Evolutionary conservation across 2,797 vertebrate genomes (phyloP).

Genomic region (Acrocephalus scirpaceus): DNA sequence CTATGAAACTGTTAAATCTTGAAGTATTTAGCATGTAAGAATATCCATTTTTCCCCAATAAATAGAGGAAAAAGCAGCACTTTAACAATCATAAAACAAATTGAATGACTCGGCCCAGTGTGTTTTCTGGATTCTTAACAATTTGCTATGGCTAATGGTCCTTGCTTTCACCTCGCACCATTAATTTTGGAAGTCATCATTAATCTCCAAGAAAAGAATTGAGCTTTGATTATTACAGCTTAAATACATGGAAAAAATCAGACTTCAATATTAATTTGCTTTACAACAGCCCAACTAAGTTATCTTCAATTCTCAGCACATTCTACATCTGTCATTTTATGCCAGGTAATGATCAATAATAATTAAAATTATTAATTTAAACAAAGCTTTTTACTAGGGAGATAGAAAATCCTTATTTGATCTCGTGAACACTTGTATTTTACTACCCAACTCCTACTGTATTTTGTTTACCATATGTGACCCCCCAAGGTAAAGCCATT

Average conservation of each 20-base stretch:
- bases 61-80: neutral
- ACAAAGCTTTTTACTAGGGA: neutral
- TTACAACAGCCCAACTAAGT: conserved; percentile 26
- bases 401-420: neutral
- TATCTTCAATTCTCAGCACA: neutral
- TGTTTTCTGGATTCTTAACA: conserved; percentile 48
- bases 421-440: neutral
- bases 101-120: neutral
- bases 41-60: neutral
- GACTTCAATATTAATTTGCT: conserved; percentile 62
- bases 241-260: conserved; percentile 65
- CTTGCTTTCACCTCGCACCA: conserved; percentile 44
- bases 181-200: conserved; percentile 62
- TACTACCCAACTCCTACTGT: neutral
- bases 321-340: neutral
- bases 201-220: conserved; percentile 57
- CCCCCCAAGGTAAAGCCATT: conserved; percentile 23
- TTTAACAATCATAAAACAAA: conserved; percentile 27
- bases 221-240: conserved; percentile 55
- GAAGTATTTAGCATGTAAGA: neutral
- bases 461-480: conserved; percentile 45
- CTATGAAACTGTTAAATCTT: neutral
- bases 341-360: neutral
- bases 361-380: neutral
- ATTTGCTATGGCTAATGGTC: conserved; percentile 18